Conservation (phyloP, 1,140 invertebrate species). For the Drosophila asahinai region DNA sequence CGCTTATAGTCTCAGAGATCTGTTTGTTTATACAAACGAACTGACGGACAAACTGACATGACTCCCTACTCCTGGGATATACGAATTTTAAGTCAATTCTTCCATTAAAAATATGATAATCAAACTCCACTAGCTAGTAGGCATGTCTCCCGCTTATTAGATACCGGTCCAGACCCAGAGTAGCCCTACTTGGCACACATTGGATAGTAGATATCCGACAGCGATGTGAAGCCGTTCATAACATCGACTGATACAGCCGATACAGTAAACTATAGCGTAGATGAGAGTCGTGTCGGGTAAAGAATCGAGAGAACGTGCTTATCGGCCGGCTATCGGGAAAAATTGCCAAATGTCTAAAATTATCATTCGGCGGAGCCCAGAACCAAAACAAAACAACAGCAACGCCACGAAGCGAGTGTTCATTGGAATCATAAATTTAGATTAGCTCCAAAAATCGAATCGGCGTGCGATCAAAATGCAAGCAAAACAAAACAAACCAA, state of each 20-base stretch:
- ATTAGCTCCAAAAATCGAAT: conserved; percentile 41
- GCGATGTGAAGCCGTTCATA: not conserved
- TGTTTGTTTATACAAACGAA: too few species aligned
- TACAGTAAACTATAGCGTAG: conserved; percentile 11
- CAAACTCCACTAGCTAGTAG: not conserved
- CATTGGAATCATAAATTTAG: conserved; percentile 55
- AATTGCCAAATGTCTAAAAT: conserved; percentile 27
- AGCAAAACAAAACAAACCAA: conserved; percentile 21
- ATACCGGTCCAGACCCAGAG: conserved; percentile 6
- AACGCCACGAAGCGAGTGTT: conserved; percentile 36
- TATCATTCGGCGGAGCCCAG: conserved; percentile 7
- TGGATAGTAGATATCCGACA: not conserved
- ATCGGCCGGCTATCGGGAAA: conserved; percentile 37
- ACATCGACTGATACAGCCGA: conserved; percentile 12
- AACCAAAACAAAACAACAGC: conserved; percentile 7
- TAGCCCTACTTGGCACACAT: conserved; percentile 8
- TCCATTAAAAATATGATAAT: not conserved
- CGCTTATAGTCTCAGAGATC: too few species aligned
- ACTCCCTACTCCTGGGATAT: too few species aligned
- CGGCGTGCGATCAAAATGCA: conserved; percentile 29
- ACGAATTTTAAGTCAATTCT: not conserved
- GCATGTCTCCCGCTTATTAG: not conserved
- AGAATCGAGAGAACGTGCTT: conserved; percentile 59
- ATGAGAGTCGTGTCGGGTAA: not conserved
- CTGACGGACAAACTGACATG: too few species aligned